Evolutionary conservation across 2,888 invertebrate genomes (phyloP).

Genomic region (Euclidia mi): DNA sequence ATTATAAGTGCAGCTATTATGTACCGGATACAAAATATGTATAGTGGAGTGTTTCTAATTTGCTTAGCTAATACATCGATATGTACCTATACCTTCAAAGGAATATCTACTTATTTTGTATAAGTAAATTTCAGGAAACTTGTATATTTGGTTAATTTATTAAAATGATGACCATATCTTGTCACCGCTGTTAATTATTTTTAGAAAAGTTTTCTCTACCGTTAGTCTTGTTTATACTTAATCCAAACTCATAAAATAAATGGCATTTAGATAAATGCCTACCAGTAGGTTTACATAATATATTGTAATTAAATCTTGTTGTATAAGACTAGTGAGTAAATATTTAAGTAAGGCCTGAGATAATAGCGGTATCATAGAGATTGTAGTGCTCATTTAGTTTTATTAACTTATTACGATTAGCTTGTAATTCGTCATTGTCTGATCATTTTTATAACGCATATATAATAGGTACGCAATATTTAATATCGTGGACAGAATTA

Average conservation of each 20-base stretch:
- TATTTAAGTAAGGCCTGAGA: slow-evolving; percentile 38
- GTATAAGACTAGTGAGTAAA: slow-evolving; percentile 41
- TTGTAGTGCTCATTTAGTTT: slow-evolving; percentile 60
- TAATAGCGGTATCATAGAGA: slow-evolving; percentile 50
- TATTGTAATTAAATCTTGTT: slow-evolving; percentile 32
- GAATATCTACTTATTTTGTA: slow-evolving; percentile 7
- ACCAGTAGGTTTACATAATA: slow-evolving; percentile 26
- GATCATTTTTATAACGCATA: slow-evolving; percentile 47
- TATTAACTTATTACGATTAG: slow-evolving; percentile 48
- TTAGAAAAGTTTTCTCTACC: slow-evolving; percentile 35
- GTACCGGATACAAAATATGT: slow-evolving; percentile 34
- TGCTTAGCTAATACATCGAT: slow-evolving; percentile 23
- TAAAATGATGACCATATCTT: slow-evolving; percentile 19
- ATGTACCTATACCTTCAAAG: background rate
- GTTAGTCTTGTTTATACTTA: slow-evolving; percentile 15
- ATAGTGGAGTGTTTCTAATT: slow-evolving; percentile 39
- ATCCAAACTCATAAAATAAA: slow-evolving; percentile 36
- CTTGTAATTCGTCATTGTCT: slow-evolving; percentile 38
- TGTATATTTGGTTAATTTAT: slow-evolving; percentile 15
- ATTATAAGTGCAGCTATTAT: slow-evolving; percentile 14
- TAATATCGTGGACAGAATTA: background rate
- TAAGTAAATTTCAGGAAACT: slow-evolving; percentile 10
- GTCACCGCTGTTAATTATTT: slow-evolving; percentile 27
- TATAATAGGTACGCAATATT: too few species aligned
- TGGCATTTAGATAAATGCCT: slow-evolving; percentile 51